Percentiles rank a stretch among this genome's conserved stretches.
These are phyloP conservation scores for Cryptoprocta ferox DNA, from an alignment of 2,797 vertebrate genomes.

Conservation along the genomic window DNA sequence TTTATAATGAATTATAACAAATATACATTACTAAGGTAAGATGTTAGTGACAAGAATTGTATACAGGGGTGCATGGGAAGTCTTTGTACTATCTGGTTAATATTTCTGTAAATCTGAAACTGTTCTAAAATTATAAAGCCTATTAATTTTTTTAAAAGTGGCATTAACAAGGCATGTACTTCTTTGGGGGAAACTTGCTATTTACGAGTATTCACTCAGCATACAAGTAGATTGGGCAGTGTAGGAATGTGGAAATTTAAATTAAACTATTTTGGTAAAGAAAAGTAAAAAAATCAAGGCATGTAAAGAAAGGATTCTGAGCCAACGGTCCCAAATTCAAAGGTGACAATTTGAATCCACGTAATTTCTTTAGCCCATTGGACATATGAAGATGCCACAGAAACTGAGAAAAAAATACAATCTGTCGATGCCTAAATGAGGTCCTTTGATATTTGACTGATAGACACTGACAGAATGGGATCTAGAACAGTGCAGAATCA, in stretches of 20 bases:
- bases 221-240: background rate
- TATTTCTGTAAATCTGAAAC: background rate
- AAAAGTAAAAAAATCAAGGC: background rate
- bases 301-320: background rate
- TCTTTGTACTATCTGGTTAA: background rate
- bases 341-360: background rate
- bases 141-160: background rate
- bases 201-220: background rate
- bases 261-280: background rate
- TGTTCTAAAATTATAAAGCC: background rate
- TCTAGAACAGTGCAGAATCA: background rate
- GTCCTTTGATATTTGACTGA: background rate
- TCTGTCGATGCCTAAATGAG: background rate
- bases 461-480: background rate
- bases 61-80: background rate
- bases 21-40: background rate
- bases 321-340: background rate
- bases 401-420: background rate
- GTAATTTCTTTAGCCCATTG: background rate
- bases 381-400: background rate
- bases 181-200: slow-evolving; percentile 38
- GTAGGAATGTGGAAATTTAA: slow-evolving; percentile 34
- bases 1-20: background rate
- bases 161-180: background rate
- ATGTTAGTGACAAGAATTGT: background rate